These are phyloP conservation scores for Parauchenoglanis ngamensis DNA, from an alignment of 2,797 vertebrate species.

Conservation along the genomic window DNA sequence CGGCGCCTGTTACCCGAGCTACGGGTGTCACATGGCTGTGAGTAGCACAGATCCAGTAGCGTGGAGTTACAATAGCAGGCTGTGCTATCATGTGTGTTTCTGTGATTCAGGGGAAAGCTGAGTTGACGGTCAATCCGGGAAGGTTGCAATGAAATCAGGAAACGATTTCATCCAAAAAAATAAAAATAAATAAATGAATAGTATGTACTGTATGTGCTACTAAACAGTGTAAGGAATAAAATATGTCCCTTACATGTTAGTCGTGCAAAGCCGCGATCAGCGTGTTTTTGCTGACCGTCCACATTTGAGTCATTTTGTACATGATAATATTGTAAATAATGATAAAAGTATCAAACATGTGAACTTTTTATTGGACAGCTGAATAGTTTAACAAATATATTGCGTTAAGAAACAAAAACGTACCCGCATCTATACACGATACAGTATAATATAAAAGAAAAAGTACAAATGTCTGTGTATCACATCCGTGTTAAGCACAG, in stretches of 20 bases:
- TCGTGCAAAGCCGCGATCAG: not conserved
- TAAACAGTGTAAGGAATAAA: not conserved
- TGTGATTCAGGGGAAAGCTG: not conserved
- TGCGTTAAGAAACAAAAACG: conserved; percentile 5
- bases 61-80: not conserved
- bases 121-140: not conserved
- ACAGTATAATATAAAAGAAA: not conserved
- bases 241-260: not conserved
- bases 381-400: not conserved
- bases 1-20: conserved; percentile 62
- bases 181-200: not conserved
- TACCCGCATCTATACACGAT: not conserved
- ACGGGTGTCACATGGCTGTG: conserved; percentile 59
- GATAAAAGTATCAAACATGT: not conserved
- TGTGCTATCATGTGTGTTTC: not conserved
- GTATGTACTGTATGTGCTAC: not conserved
- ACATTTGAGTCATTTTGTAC: not conserved
- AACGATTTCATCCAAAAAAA: not conserved
- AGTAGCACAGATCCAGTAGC: not conserved
- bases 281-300: no score
- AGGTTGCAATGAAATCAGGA: not conserved
- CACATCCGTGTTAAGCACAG: not conserved
- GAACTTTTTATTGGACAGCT: not conserved
- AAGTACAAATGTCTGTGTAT: not conserved
- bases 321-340: not conserved